Evolutionary conservation across 2,888 invertebrate genomes (phyloP), one percentile per base, ranked within the genome.

Genomic region (Epinotia ramella): DNA sequence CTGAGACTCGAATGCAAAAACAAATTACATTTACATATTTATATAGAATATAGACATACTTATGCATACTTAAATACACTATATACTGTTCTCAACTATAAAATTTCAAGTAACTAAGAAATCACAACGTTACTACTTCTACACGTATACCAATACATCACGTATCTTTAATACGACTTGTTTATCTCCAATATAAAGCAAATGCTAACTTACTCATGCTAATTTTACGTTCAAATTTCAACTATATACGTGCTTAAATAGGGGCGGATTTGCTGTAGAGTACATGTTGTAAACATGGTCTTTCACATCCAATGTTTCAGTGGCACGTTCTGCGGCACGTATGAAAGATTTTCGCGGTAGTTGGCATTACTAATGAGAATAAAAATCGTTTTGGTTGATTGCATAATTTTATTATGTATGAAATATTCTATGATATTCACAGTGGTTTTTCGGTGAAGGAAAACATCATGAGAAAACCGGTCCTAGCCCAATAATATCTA

Each of bases 371-470:
- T 68, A 57, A 69, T 74, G 20, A 24, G 53, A 16, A 60, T 33
- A 53, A 33, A 59, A 63, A 56, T 59, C 60, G 46, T 73, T 73
- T 73, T 28, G 24, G 68, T 44, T 59, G 60, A 57, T 33, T 59
- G 44, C 57, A n/a, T n/a, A n/a, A n/a, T n/a, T n/a, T n/a, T n/a
- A n/a, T n/a, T n/a, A n/a, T n/a, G n/a, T n/a, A n/a, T n/a, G n/a
- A n/a, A n/a, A 28, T 28, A 28, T 28, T 28, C 24, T 28, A 3
- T 28, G 24, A 28, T 28, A 28, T 28, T 28, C 3, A 2, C 24
- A 28, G 24, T 28, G 24, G 3, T 3, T 28, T 28, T 3, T 28
- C 3, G 24, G 24, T 28, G 24, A 28, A 28, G 3, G 24, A 28
- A 28, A 28, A 28, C 24, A 28, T 28, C 24, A 0, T 3, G 24